phyloP scores from a whole-genome alignment of 2,797 vertebrate genomes.

The Liasis olivaceus region DNA sequence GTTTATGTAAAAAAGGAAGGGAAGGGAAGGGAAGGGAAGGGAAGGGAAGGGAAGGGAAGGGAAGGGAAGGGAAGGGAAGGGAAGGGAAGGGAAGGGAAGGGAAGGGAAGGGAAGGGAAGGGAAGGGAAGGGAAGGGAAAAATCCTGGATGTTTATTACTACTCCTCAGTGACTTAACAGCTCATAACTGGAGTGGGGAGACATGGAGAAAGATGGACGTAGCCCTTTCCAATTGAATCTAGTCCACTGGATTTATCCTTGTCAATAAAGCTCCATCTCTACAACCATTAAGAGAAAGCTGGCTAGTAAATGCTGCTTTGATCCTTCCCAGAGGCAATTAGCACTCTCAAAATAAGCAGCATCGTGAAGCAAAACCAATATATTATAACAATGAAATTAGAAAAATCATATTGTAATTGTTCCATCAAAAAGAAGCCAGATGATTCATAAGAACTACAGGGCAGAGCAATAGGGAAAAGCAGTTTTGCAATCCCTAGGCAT shows the following conservation, averaged over 20 bases:
- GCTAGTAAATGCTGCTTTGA: background rate
- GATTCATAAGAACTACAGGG: constrained; percentile 18
- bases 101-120: too few relatives aligned
- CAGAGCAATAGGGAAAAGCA: constrained; percentile 14
- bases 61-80: too few relatives aligned
- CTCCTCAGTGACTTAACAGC: background rate
- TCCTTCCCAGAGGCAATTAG: background rate
- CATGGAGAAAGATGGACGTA: background rate
- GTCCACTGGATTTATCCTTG: accelerated
- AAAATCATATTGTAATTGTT: constrained; percentile 1
- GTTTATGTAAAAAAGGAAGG: background rate
- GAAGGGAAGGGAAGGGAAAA: too few relatives aligned
- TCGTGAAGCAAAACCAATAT: background rate
- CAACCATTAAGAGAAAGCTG: background rate
- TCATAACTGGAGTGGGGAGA: background rate
- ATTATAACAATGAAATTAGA: constrained; percentile 13
- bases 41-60: too few relatives aligned
- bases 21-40: too few relatives aligned
- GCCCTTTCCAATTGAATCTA: background rate
- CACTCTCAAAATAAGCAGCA: background rate
- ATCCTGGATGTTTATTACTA: background rate
- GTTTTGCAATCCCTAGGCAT: background rate
- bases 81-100: too few relatives aligned
- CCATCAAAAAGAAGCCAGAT: constrained; percentile 9
- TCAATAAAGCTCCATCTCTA: background rate